Evolutionary conservation across 2,888 invertebrate genomes (phyloP).

Genomic region (Axea sp.): DNA sequence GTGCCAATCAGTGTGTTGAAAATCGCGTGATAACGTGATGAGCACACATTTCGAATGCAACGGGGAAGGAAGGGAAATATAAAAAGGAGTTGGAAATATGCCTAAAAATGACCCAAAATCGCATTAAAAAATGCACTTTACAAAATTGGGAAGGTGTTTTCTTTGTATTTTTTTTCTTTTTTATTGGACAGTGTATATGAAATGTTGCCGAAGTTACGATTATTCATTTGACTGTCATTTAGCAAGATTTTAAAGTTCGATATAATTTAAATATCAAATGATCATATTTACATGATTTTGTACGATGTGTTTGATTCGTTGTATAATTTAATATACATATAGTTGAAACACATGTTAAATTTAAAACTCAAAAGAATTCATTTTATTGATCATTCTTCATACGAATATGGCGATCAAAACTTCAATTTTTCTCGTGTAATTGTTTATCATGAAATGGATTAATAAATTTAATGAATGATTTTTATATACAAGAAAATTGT

Average conservation of each 20-base stretch:
- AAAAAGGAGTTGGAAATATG: conserved; percentile 29
- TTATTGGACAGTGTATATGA: conserved; percentile 37
- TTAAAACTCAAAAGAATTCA: too few species aligned
- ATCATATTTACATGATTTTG: conserved; percentile 43
- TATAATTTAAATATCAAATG: conserved; percentile 8
- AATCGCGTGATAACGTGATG: conserved; percentile 68
- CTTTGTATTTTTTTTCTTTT: conserved; percentile 6
- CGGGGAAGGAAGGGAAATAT: conserved; percentile 55
- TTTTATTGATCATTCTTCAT: too few species aligned
- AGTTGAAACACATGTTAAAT: too few species aligned
- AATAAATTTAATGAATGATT: too few species aligned
- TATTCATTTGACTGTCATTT: conserved; percentile 10
- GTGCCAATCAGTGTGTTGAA: conserved; percentile 73
- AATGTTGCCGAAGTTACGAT: conserved; percentile 52
- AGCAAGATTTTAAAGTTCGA: too few species aligned
- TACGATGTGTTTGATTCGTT: conserved; percentile 46
- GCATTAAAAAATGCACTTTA: conserved; percentile 38
- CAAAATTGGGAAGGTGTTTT: conserved; percentile 37
- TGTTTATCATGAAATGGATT: too few species aligned
- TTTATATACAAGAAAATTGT: too few species aligned
- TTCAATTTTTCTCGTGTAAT: too few species aligned
- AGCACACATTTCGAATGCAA: conserved; percentile 71
- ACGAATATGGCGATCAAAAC: too few species aligned
- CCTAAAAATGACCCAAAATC: conserved; percentile 31
- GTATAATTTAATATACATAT: conserved; percentile 39